Percentiles rank a stretch among this genome's conserved stretches.
These are phyloP conservation scores for Battus philenor DNA, from an alignment of 1,140 invertebrate species.

Conservation along the genomic window DNA sequence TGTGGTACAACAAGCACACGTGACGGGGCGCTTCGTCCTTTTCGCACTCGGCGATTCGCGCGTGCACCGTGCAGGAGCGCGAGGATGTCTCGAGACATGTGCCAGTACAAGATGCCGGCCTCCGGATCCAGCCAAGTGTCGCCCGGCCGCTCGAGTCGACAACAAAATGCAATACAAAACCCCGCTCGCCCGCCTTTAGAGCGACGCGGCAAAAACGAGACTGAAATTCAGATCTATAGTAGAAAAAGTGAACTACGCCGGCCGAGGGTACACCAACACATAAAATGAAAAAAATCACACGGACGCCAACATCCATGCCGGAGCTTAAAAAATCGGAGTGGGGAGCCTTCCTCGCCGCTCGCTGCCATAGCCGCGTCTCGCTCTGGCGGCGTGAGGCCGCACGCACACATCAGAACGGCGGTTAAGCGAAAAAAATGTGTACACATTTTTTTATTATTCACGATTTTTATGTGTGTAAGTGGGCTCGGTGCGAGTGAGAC, in stretches of 20 bases:
- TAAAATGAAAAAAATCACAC: constrained; percentile 74
- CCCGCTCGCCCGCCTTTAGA: constrained; percentile 67
- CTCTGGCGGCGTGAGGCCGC: constrained; percentile 60
- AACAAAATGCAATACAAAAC: constrained; percentile 68
- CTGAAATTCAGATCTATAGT: constrained; percentile 76
- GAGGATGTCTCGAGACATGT: constrained; percentile 49
- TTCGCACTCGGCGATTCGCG: constrained; percentile 56
- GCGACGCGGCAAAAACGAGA: constrained; percentile 74
- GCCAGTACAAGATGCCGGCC: constrained; percentile 53
- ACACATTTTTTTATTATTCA: constrained; percentile 76
- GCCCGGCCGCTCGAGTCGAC: constrained; percentile 37
- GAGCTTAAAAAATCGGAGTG: constrained; percentile 73
- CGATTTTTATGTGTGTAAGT: constrained; percentile 75
- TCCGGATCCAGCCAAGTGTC: constrained; percentile 27
- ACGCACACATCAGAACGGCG: constrained; percentile 58
- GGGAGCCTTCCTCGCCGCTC: constrained; percentile 43
- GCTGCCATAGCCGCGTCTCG: constrained; percentile 43
- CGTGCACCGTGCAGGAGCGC: constrained; percentile 48
- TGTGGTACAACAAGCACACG: constrained; percentile 59
- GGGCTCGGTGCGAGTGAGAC: constrained; percentile 58
- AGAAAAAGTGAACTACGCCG: constrained; percentile 76
- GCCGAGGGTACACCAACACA: constrained; percentile 74
- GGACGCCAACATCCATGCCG: constrained; percentile 57
- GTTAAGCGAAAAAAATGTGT: constrained; percentile 75
- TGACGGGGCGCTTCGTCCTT: constrained; percentile 51